Conservation (phyloP, 35 echinoderm and acorn worm genomes). For the Patiria miniata region DNA sequence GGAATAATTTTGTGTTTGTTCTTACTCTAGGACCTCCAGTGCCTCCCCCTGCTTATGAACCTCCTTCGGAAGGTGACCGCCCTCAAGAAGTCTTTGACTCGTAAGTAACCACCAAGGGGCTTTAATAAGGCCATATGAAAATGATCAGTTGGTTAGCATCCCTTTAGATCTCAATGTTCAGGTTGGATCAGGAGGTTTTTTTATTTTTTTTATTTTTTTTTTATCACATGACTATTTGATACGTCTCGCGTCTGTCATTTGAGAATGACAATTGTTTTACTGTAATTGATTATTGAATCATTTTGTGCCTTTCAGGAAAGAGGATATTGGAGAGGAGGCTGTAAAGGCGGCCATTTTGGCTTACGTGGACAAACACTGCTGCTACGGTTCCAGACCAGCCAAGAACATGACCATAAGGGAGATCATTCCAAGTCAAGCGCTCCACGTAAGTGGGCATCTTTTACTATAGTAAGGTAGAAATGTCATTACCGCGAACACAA, state of each 20-base stretch:
- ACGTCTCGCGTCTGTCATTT: no score
- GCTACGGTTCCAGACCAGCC: conserved; percentile 72
- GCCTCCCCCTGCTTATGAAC: conserved; percentile 10
- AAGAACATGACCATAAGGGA: conserved; percentile 57
- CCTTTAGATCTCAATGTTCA: no score
- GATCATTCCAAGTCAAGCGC: conserved; percentile 52
- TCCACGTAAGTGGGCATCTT: conserved; percentile 75
- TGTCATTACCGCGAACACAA: no score
- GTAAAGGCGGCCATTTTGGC: conserved; percentile 60
- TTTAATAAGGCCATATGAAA: no score
- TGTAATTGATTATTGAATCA: background rate
- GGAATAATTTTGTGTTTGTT: background rate
- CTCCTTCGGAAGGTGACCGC: background rate
- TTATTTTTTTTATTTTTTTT: no score
- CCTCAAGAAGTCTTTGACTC: conserved; percentile 55
- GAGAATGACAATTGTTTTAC: no score
- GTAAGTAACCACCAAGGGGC: no score
- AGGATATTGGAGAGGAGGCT: conserved; percentile 53
- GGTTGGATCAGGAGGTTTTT: no score
- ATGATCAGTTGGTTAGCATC: no score
- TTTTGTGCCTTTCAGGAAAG: conserved; percentile 10
- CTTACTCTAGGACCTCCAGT: background rate
- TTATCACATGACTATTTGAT: no score
- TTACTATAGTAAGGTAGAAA: no score
- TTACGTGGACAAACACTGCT: conserved; percentile 73